These are phyloP conservation scores for Pollachius pollachius DNA, from an alignment of 2,113 vertebrate genomes.

Conservation along the genomic window DNA sequence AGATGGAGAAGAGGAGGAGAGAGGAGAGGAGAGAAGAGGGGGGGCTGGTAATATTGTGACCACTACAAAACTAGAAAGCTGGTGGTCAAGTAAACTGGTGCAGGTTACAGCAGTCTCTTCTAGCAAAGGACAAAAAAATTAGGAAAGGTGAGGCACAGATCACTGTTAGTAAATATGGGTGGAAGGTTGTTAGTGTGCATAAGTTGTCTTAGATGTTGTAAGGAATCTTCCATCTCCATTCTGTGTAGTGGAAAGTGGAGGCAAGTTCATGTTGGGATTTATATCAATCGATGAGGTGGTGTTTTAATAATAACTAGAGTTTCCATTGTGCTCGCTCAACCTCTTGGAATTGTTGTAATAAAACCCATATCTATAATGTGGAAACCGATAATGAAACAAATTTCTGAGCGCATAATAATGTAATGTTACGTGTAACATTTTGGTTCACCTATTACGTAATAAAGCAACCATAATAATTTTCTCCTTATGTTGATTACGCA, in stretches of 20 bases:
- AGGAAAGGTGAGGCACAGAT: conserved; percentile 80
- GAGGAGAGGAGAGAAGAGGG: conserved; percentile 47
- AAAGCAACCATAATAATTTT: no score
- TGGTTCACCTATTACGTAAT: no score
- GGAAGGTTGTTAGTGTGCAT: conserved; percentile 79
- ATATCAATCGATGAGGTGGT: no score
- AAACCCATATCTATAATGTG: no score
- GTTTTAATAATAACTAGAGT: no score
- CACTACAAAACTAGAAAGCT: conserved; percentile 81
- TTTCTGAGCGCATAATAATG: no score
- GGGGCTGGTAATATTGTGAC: conserved; percentile 72
- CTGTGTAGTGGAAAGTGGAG: conserved; percentile 36
- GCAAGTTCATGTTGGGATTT: neutral
- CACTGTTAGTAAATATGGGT: conserved; percentile 81
- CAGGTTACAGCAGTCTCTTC: conserved; percentile 87
- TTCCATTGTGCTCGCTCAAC: no score
- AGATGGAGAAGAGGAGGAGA: conserved; percentile 59
- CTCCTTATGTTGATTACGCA: no score
- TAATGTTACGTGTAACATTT: no score
- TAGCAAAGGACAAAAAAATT: conserved; percentile 81
- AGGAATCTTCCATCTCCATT: conserved; percentile 45
- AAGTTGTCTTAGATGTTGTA: conserved; percentile 58
- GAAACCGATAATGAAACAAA: no score
- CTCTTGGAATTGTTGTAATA: no score
- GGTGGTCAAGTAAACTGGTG: conserved; percentile 87